Conservation (phyloP, 1,140 invertebrate genomes). For the Triops longicaudatus region DNA sequence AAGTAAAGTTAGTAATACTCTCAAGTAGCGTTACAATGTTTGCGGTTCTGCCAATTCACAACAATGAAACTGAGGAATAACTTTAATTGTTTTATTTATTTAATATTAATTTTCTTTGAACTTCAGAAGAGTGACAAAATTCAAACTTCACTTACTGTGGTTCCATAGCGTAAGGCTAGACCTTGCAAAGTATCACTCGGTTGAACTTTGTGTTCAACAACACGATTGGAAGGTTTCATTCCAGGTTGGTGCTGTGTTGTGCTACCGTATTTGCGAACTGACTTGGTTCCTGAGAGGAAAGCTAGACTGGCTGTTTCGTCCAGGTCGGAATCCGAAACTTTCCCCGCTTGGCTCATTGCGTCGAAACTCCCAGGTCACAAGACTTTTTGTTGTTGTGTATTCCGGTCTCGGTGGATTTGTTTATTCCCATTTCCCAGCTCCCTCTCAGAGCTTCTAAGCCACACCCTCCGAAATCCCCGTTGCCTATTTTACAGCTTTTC, state of each 20-base stretch:
- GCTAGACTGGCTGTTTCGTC: neutral
- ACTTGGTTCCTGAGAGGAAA: neutral
- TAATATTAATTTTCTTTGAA: too few relatives aligned
- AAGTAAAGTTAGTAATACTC: neutral
- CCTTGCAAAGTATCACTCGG: neutral
- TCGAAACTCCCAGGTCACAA: neutral
- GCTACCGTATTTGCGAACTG: slow-evolving; percentile 11
- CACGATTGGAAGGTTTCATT: neutral
- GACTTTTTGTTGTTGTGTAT: neutral
- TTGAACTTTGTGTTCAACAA: neutral
- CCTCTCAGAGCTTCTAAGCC: neutral
- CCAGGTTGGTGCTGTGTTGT: neutral
- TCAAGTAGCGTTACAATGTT: too few relatives aligned
- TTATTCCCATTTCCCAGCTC: neutral
- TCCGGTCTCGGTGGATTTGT: neutral
- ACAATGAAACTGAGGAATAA: too few relatives aligned
- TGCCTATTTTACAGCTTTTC: neutral
- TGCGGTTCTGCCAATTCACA: too few relatives aligned
- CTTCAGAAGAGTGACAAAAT: too few relatives aligned
- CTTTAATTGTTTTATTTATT: too few relatives aligned
- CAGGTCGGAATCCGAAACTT: neutral
- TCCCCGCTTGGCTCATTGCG: neutral
- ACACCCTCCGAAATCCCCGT: neutral
- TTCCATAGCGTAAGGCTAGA: neutral
- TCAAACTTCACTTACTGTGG: neutral